These are phyloP conservation scores for Sebastolobus alascanus DNA, from an alignment of 2,797 vertebrate species.

Conservation along the genomic window DNA sequence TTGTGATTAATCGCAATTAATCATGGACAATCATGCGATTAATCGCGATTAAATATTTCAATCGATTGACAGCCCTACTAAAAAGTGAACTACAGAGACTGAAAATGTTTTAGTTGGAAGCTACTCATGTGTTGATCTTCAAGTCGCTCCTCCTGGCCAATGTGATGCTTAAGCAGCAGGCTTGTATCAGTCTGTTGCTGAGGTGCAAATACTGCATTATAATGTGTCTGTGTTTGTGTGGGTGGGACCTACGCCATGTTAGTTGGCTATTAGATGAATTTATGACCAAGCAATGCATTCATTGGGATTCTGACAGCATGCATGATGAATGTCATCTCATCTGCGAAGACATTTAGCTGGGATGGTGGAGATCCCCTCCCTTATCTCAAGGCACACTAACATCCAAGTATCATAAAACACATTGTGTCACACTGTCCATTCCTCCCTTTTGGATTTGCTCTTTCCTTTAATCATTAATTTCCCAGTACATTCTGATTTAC, in stretches of 20 bases:
- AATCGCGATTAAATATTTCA: too few relatives aligned
- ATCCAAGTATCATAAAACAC: not conserved
- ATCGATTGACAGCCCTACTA: too few relatives aligned
- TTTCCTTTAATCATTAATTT: not conserved
- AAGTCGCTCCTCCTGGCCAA: not conserved
- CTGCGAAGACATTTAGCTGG: constrained; percentile 17
- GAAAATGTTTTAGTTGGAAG: constrained; percentile 23
- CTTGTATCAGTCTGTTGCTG: constrained; percentile 10
- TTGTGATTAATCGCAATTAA: too few relatives aligned
- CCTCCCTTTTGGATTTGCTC: constrained; percentile 2
- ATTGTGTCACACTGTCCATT: not conserved
- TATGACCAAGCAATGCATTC: constrained; percentile 24
- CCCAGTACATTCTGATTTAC: not conserved
- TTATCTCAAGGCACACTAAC: not conserved
- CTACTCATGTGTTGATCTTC: constrained; percentile 7
- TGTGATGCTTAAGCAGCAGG: constrained; percentile 1
- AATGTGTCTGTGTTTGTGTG: constrained; percentile 31
- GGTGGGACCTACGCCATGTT: constrained; percentile 13
- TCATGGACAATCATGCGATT: too few relatives aligned
- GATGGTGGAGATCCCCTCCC: constrained; percentile 10
- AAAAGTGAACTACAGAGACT: not conserved
- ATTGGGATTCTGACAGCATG: constrained; percentile 2
- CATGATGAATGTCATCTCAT: constrained; percentile 23
- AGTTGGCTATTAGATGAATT: constrained; percentile 5
- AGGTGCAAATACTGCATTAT: constrained; percentile 9